Evolutionary conservation across 2,888 invertebrate species (phyloP).

Genomic region (Tinea trinotella): DNA sequence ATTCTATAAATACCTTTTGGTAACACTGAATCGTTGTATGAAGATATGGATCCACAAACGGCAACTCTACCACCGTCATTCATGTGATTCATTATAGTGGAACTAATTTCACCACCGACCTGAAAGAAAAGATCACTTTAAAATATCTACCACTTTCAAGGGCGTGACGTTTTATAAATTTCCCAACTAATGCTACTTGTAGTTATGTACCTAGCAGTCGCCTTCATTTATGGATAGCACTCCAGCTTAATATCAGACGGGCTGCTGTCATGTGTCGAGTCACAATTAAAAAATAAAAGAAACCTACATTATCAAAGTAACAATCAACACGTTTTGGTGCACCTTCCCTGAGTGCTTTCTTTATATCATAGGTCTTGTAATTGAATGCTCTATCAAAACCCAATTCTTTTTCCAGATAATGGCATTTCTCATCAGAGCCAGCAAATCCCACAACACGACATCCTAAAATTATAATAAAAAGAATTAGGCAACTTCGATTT

Average conservation of each 20-base stretch:
- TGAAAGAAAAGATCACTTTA: no score
- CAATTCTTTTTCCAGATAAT: slow-evolving; percentile 75
- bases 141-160: no score
- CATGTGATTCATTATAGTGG: slow-evolving; percentile 73
- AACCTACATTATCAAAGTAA: slow-evolving; percentile 78
- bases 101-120: slow-evolving; percentile 76
- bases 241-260: no score
- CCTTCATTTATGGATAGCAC: no score
- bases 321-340: slow-evolving; percentile 65
- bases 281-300: no score
- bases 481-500: no score
- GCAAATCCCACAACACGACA: slow-evolving; percentile 77
- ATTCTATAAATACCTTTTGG: slow-evolving; percentile 27
- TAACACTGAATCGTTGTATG: slow-evolving; percentile 39
- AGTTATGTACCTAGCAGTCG: no score
- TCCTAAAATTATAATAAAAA: slow-evolving; percentile 53
- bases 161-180: no score
- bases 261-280: no score
- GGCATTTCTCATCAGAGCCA: slow-evolving; percentile 79
- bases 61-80: slow-evolving; percentile 58
- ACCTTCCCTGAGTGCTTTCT: slow-evolving; percentile 65
- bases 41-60: slow-evolving; percentile 44
- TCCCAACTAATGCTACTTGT: no score
- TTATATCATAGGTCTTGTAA: slow-evolving; percentile 76
- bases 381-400: slow-evolving; percentile 81